These are phyloP conservation scores for Petrocephalus microphthalmus DNA, from an alignment of 2,113 vertebrate genomes.

Conservation along the genomic window DNA sequence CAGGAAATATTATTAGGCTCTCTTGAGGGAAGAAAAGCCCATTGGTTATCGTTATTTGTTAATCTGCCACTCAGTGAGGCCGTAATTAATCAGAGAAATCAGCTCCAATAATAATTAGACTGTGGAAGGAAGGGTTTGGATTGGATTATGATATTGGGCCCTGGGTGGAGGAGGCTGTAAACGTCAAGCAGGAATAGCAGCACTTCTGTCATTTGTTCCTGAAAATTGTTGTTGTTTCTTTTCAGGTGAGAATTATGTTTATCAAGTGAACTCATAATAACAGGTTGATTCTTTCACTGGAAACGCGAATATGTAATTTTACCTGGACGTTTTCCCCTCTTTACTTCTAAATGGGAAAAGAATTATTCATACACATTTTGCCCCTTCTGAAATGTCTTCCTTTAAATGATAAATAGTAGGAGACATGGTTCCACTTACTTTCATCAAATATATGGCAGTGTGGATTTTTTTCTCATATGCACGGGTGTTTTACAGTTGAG, in stretches of 20 bases:
- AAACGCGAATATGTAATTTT: not conserved
- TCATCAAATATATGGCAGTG: not conserved
- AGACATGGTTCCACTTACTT: not conserved
- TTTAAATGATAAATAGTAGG: not conserved
- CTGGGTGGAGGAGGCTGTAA: not conserved
- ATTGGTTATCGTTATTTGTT: constrained; percentile 72
- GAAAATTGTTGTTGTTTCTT: not conserved
- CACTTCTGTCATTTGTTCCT: not conserved
- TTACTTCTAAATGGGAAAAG: not conserved
- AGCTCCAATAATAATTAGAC: constrained; percentile 51
- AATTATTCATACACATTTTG: not conserved
- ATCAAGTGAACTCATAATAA: not conserved
- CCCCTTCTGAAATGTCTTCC: not conserved
- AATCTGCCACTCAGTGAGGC: constrained; percentile 58
- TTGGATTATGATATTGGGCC: constrained; percentile 4
- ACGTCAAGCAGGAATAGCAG: not conserved
- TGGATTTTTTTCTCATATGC: not conserved
- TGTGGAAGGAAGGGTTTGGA: constrained; percentile 34
- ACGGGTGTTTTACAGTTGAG: not conserved
- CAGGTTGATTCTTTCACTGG: no score
- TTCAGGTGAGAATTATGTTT: not conserved
- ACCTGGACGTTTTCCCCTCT: not conserved
- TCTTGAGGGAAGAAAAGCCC: constrained; percentile 59
- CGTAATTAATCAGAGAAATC: constrained; percentile 66
- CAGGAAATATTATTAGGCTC: constrained; percentile 67